These are phyloP conservation scores for Caloenas nicobarica DNA, from an alignment of 2,113 vertebrate species.

Conservation along the genomic window DNA sequence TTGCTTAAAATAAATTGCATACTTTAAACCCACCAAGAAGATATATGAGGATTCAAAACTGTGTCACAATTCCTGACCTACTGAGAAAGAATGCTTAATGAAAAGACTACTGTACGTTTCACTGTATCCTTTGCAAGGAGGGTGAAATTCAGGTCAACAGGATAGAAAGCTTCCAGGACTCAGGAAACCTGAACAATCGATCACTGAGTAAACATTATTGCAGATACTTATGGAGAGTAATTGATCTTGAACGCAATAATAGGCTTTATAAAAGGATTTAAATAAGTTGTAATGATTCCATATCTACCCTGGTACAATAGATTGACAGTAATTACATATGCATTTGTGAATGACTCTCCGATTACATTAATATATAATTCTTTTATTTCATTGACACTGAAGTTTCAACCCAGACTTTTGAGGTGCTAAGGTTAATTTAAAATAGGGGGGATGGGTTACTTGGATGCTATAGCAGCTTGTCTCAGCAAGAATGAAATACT, in stretches of 20 bases:
- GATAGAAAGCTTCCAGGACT: constrained; percentile 59
- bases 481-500: not conserved
- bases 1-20: constrained; percentile 68
- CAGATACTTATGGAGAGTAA: constrained; percentile 32
- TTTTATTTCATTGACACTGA: not conserved
- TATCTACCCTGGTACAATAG: not conserved
- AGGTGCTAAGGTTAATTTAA: not conserved
- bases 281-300: constrained; percentile 24
- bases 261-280: constrained; percentile 41
- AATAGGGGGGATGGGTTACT: not conserved
- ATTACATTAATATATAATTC: not conserved
- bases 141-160: constrained; percentile 69
- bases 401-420: not conserved
- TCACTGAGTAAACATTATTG: constrained; percentile 60
- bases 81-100: constrained; percentile 64
- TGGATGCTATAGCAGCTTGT: not conserved
- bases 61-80: constrained; percentile 64
- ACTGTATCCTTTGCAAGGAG: constrained; percentile 64
- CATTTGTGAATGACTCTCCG: not conserved
- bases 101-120: constrained; percentile 69
- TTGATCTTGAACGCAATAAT: constrained; percentile 53
- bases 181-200: constrained; percentile 64
- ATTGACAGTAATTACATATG: not conserved
- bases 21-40: constrained; percentile 61
- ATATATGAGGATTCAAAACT: constrained; percentile 67